Evolutionary conservation across 2,888 invertebrate genomes (phyloP).

Genomic region (Zelleria hepariella): DNA sequence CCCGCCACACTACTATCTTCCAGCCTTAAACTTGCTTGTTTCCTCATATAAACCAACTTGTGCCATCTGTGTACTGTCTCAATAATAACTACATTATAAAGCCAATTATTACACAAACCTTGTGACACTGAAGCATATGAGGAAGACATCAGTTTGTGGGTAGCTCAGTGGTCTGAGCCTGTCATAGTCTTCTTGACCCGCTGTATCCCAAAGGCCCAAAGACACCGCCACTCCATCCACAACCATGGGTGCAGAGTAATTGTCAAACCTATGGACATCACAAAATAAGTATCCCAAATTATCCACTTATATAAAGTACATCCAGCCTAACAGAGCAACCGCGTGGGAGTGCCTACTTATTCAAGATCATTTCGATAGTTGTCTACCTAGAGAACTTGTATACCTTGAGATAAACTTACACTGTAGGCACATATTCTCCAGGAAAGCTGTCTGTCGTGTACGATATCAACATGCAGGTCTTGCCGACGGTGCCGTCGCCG

Average conservation of each 20-base stretch:
- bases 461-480: constrained; percentile 94
- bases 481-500: constrained; percentile 94
- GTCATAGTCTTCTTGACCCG: constrained; percentile 98
- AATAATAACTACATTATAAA: too few species aligned
- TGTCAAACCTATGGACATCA: constrained; percentile 85
- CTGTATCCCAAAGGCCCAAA: constrained; percentile 98
- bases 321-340: not conserved
- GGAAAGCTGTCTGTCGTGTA: constrained; percentile 95
- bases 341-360: not conserved
- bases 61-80: too few species aligned
- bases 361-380: not conserved
- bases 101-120: too few species aligned
- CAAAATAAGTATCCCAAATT: constrained; percentile 2
- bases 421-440: constrained; percentile 94
- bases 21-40: too few species aligned
- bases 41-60: too few species aligned
- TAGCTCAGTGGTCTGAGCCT: constrained; percentile 95
- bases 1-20: too few species aligned
- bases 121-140: constrained; percentile 99
- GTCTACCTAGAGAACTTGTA: not conserved
- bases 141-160: constrained; percentile 99
- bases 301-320: not conserved
- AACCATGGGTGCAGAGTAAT: constrained; percentile 99
- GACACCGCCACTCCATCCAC: constrained; percentile 98
- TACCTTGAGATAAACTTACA: constrained; percentile 74